Evolutionary conservation across 2,797 vertebrate species (phyloP).

Genomic region (Schizopygopsis malacanthus): DNA sequence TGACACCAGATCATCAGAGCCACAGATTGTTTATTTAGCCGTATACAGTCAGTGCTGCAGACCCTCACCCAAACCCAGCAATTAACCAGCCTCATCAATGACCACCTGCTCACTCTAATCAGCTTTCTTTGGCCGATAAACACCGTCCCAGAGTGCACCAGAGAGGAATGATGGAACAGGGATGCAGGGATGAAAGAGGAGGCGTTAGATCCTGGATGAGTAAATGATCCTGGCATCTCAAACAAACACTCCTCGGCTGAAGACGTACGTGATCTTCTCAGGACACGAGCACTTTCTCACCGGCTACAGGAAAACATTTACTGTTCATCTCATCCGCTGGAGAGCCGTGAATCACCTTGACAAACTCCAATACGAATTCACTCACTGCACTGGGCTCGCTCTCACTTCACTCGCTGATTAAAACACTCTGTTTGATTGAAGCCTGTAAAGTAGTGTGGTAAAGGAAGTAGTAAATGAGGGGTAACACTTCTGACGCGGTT

Average conservation of each 20-base stretch:
- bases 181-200: background rate
- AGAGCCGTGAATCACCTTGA: slow-evolving; percentile 51
- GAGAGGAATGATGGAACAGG: background rate
- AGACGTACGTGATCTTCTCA: background rate
- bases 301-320: slow-evolving; percentile 47
- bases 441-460: slow-evolving; percentile 20
- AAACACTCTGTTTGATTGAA: slow-evolving; percentile 40
- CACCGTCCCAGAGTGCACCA: slow-evolving; percentile 69
- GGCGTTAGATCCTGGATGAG: slow-evolving; percentile 63
- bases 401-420: slow-evolving; percentile 24
- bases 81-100: slow-evolving; percentile 72
- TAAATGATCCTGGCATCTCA: slow-evolving; percentile 60
- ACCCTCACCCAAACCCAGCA: slow-evolving; percentile 64
- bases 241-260: slow-evolving; percentile 47
- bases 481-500: background rate
- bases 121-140: slow-evolving; percentile 74
- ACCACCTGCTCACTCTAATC: slow-evolving; percentile 78
- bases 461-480: slow-evolving; percentile 11
- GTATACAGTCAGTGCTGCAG: slow-evolving; percentile 34
- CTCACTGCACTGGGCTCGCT: background rate
- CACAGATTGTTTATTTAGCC: slow-evolving; percentile 46
- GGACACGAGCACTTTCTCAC: slow-evolving; percentile 2
- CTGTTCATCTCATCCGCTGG: slow-evolving; percentile 48
- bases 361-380: slow-evolving; percentile 25
- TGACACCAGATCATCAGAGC: slow-evolving; percentile 24